A percentile compares a stretch with the other conserved stretches of the same genome.
Conservation (phyloP, 2,888 invertebrate species). For the Taenaris catops region DNA sequence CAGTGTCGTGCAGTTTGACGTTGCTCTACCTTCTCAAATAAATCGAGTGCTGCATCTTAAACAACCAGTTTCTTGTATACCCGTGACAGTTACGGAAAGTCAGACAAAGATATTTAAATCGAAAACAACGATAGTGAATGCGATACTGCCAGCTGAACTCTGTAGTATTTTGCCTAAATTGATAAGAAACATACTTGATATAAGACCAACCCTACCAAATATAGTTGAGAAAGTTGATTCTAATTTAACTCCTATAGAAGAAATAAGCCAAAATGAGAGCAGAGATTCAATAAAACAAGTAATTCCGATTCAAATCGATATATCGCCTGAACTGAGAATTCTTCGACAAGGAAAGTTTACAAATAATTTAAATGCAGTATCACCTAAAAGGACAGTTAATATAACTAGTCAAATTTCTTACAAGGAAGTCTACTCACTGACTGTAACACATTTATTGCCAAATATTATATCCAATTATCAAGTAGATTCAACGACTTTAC, state of each 20-base stretch:
- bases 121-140: slow-evolving; percentile 50
- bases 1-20: slow-evolving; percentile 54
- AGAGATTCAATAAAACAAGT: slow-evolving; percentile 2
- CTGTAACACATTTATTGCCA: background rate
- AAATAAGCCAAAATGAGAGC: slow-evolving; percentile 7
- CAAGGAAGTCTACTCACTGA: background rate
- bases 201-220: slow-evolving; percentile 18
- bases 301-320: slow-evolving; percentile 2
- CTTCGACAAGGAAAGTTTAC: slow-evolving; percentile 5
- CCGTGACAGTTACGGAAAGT: slow-evolving; percentile 35
- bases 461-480: background rate
- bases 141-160: slow-evolving; percentile 57
- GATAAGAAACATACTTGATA: slow-evolving; percentile 37
- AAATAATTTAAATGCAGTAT: background rate
- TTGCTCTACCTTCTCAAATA: slow-evolving; percentile 35
- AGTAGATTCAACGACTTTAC: background rate
- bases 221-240: slow-evolving; percentile 27
- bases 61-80: slow-evolving; percentile 35
- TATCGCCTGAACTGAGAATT: background rate
- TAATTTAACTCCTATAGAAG: slow-evolving; percentile 16
- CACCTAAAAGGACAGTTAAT: background rate
- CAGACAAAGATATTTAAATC: slow-evolving; percentile 50
- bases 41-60: slow-evolving; percentile 24
- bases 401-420: background rate
- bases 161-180: slow-evolving; percentile 58